Percentiles rank a stretch among this genome's conserved stretches.
Evolutionary conservation across 2,113 vertebrate species (phyloP).

Genomic region (Malurus alboscapulatus): DNA sequence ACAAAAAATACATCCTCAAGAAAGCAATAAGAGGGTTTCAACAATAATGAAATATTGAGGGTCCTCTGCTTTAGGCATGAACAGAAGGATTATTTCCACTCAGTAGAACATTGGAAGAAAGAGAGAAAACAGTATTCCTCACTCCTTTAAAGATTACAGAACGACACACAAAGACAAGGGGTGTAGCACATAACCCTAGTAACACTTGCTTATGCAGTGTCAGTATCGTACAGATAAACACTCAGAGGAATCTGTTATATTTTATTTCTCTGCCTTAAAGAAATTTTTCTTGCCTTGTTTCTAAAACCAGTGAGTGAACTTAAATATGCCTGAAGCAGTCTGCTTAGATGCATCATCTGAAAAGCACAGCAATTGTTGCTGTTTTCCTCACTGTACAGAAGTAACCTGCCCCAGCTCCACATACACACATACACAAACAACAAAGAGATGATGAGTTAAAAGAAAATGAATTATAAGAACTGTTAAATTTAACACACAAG

Average conservation of each 20-base stretch:
- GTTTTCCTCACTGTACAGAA: not conserved
- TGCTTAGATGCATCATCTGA: not conserved
- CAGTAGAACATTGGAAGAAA: not conserved
- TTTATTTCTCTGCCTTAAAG: not conserved
- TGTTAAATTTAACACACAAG: not conserved
- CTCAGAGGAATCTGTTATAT: not conserved
- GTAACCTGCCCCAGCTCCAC: not conserved
- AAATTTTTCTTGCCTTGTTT: not conserved
- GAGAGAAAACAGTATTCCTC: not conserved
- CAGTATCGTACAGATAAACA: not conserved
- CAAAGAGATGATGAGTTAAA: not conserved
- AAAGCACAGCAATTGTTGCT: not conserved
- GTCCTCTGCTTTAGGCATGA: not conserved
- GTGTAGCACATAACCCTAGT: not conserved
- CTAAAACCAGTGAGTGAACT: not conserved
- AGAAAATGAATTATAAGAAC: not conserved
- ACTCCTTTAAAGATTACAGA: not conserved
- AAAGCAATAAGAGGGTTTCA: not conserved
- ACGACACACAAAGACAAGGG: not conserved
- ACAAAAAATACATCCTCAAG: not conserved
- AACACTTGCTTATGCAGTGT: not conserved
- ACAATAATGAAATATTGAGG: not conserved
- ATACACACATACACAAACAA: fast-evolving
- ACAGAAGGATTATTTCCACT: not conserved
- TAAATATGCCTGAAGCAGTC: not conserved